Base-by-base conservation (phyloP, 1,140 invertebrate species). In the Pseudomyrmex concolor region DNA sequence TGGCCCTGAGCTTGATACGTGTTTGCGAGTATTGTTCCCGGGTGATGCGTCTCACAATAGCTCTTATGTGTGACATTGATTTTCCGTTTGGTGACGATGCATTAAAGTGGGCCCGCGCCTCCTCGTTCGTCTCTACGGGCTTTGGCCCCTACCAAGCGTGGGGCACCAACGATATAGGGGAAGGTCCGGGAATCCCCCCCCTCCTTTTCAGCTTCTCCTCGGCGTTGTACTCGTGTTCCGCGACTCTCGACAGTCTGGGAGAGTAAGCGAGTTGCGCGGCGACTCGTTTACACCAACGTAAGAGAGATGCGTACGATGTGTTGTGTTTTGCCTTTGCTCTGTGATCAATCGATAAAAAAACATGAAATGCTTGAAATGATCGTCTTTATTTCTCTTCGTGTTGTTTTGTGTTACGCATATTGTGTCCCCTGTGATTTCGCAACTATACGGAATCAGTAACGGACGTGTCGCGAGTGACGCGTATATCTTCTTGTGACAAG, bases 131-230 rank as follows among this genome's bases (percentile, higher is more conserved):
- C 62, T 63, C 66, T 67, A 51, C 34, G 57, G 74, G 55, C 55
- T 84, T 84, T 88, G 83, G 83, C 57, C 77, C 84, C 83, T 66
- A 66, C 83, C 83, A 57, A 70, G 63, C 57, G 25, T 50, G 71
- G 86, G 85, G 64, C 70, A 84, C 59, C 19, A 15, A 64, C 70
- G 71, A 87, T 34, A 34, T 88, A 88, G 87, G 87, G 87, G 86
- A 88, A 78, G 87, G 83, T 83, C 50, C 76, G 66, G 10, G 54
- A 45, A 60, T 72, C 76, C 82, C 86, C 84, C 76, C 82, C 86
- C 84, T 72, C 71, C 74, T 70, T 57, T 55, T 34, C 34, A 9
- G 22, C 54, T 12, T 51, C 50, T 13, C 45, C 59, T 22, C 34
- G 48, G 10, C 5, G 64, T 45, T 86, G 48, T 71, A 81, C 83